These are phyloP conservation scores for Morone saxatilis DNA, from an alignment of 2,113 vertebrate species.

Conservation along the genomic window DNA sequence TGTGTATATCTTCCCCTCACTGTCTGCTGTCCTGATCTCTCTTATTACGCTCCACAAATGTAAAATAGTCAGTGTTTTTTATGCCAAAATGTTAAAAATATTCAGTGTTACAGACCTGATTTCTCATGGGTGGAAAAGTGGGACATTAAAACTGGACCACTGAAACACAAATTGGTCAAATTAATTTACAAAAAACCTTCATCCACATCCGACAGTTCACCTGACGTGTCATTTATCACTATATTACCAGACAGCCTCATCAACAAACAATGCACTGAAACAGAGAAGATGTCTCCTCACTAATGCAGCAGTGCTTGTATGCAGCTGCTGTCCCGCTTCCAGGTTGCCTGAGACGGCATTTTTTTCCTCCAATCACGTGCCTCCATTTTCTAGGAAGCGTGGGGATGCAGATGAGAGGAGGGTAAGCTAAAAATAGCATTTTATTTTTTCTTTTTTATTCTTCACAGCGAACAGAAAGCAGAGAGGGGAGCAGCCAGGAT, in stretches of 20 bases:
- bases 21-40: neutral
- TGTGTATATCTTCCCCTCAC: slow-evolving; percentile 3
- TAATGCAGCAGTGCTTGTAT: slow-evolving; percentile 1
- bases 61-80: neutral
- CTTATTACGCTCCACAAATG: neutral
- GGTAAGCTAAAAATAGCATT: slow-evolving; percentile 75
- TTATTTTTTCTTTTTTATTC: slow-evolving; percentile 31
- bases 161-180: neutral
- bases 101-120: neutral
- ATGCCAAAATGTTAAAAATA: too few species aligned
- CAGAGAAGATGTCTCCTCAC: slow-evolving; percentile 5
- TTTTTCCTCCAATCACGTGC: slow-evolving; percentile 69
- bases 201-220: neutral
- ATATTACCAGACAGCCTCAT: neutral
- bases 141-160: neutral
- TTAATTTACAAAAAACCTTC: neutral
- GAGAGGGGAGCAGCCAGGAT: slow-evolving; percentile 33
- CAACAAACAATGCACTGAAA: neutral
- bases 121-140: neutral
- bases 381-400: slow-evolving; percentile 68
- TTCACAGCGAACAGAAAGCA: slow-evolving; percentile 59
- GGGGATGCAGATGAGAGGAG: slow-evolving; percentile 75
- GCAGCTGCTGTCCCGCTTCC: slow-evolving; percentile 43
- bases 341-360: slow-evolving; percentile 59
- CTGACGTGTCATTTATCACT: neutral